These are phyloP conservation scores for Vimba vimba DNA, from an alignment of 2,113 vertebrate genomes.

Conservation along the genomic window DNA sequence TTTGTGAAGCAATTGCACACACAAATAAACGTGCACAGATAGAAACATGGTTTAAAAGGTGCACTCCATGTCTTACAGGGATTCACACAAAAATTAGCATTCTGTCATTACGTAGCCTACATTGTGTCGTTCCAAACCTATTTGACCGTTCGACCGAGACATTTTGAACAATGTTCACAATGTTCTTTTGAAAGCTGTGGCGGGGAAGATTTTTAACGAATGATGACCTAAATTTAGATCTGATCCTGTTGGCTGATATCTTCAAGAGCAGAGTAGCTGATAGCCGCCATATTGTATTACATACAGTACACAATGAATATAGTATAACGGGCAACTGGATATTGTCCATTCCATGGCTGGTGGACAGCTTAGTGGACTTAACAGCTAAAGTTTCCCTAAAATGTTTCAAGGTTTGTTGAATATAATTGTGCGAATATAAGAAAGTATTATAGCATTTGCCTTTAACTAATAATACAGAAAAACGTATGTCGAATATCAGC, in stretches of 20 bases:
- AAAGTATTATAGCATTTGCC: not conserved
- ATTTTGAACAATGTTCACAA: not conserved
- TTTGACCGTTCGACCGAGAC: not conserved
- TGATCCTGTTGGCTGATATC: not conserved
- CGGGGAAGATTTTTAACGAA: not conserved
- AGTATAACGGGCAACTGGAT: not conserved
- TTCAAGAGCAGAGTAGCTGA: not conserved
- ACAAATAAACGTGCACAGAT: not conserved
- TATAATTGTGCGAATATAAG: not conserved
- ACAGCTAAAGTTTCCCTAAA: too few relatives aligned
- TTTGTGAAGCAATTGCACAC: slow-evolving; percentile 11
- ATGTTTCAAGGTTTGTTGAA: not conserved
- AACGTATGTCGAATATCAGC: not conserved
- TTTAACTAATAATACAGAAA: not conserved
- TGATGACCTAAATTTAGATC: not conserved
- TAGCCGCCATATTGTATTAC: not conserved
- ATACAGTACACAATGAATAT: not conserved
- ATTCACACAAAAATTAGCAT: not conserved
- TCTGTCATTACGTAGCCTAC: not conserved
- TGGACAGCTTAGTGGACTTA: too few relatives aligned
- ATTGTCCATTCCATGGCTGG: too few relatives aligned
- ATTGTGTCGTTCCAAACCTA: not conserved
- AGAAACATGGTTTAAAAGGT: not conserved
- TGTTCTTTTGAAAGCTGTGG: not conserved
- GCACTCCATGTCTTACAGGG: not conserved